These are phyloP conservation scores for Scaptomyza graminum DNA, from an alignment of 1,140 invertebrate species.

Conservation along the genomic window DNA sequence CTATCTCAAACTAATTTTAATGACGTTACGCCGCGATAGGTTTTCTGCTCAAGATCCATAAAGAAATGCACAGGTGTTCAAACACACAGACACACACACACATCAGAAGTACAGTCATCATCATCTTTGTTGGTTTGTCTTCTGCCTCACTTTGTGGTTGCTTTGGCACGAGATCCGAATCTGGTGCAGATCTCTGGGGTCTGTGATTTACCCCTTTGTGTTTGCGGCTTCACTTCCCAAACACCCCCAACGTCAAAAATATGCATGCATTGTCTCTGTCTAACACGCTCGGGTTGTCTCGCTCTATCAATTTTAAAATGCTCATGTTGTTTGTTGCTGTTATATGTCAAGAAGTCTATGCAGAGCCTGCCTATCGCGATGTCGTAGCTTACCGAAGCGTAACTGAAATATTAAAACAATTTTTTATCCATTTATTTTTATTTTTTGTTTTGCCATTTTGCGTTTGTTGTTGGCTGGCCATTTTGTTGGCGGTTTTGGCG, in stretches of 20 bases:
- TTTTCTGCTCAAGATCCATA: slow-evolving; percentile 82
- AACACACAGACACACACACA: slow-evolving; percentile 6
- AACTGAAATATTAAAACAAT: slow-evolving; percentile 82
- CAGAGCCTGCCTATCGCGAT: slow-evolving; percentile 74
- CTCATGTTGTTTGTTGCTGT: slow-evolving; percentile 39
- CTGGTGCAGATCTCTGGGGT: slow-evolving; percentile 41
- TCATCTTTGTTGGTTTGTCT: slow-evolving; percentile 14
- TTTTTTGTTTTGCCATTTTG: slow-evolving; percentile 23
- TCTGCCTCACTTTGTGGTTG: slow-evolving; percentile 52
- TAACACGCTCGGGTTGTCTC: slow-evolving; percentile 6
- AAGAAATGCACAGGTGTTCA: slow-evolving; percentile 81
- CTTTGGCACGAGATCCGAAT: slow-evolving; percentile 73
- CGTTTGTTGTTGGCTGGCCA: slow-evolving; percentile 57
- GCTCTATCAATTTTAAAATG: slow-evolving; percentile 44
- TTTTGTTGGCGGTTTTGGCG: slow-evolving; percentile 74
- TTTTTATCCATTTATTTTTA: slow-evolving; percentile 48
- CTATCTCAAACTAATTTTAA: slow-evolving; percentile 75
- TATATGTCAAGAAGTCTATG: slow-evolving; percentile 70
- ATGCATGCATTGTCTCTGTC: background rate
- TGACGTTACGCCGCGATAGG: slow-evolving; percentile 81
- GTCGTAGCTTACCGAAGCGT: slow-evolving; percentile 75
- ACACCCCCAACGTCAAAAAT: background rate
- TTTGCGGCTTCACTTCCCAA: slow-evolving; percentile 30
- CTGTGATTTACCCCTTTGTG: slow-evolving; percentile 72
- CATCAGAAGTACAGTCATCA: slow-evolving; percentile 42